Evolutionary conservation across 2,797 vertebrate genomes (phyloP).

Genomic region (Gymnodraco acuticeps): DNA sequence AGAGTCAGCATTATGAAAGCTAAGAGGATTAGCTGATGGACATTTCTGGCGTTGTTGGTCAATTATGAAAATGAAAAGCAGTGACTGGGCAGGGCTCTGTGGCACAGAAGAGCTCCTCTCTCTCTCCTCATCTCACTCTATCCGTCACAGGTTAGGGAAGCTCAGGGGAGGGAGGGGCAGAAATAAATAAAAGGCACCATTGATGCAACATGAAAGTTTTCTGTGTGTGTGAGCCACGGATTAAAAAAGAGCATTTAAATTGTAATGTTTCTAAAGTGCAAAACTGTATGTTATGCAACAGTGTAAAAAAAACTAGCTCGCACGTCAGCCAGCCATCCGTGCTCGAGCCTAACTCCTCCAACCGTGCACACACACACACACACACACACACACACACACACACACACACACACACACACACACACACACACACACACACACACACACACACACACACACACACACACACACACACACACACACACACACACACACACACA

Average conservation of each 20-base stretch:
- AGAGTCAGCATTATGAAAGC: constrained; percentile 85
- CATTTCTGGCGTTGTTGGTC: constrained; percentile 82
- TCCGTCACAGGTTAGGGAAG: constrained; percentile 73
- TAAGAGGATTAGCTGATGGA: constrained; percentile 89
- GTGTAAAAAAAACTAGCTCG: constrained; percentile 58
- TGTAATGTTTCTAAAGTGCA: constrained; percentile 83
- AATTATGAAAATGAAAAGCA: constrained; percentile 88
- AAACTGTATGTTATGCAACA: constrained; percentile 81
- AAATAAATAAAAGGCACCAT: constrained; percentile 43
- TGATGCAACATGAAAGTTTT: constrained; percentile 55
- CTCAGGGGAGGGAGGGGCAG: constrained; percentile 31
- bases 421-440: constrained; percentile 15
- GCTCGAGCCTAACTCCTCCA: constrained; percentile 69
- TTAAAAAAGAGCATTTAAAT: constrained; percentile 81
- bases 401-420: constrained; percentile 17
- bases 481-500: constrained; percentile 15
- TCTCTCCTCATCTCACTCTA: constrained; percentile 46
- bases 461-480: constrained; percentile 17
- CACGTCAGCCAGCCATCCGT: constrained; percentile 64
- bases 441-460: constrained; percentile 15
- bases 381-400: constrained; percentile 15
- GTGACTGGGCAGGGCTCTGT: constrained; percentile 72
- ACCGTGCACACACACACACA: constrained; percentile 42
- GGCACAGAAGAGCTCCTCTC: constrained; percentile 68
- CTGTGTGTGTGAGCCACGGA: constrained; percentile 56